Percentiles rank a stretch among this genome's conserved stretches.
These are phyloP conservation scores for Tridacna crocea DNA, from an alignment of 2,888 invertebrate species.

Conservation along the genomic window DNA sequence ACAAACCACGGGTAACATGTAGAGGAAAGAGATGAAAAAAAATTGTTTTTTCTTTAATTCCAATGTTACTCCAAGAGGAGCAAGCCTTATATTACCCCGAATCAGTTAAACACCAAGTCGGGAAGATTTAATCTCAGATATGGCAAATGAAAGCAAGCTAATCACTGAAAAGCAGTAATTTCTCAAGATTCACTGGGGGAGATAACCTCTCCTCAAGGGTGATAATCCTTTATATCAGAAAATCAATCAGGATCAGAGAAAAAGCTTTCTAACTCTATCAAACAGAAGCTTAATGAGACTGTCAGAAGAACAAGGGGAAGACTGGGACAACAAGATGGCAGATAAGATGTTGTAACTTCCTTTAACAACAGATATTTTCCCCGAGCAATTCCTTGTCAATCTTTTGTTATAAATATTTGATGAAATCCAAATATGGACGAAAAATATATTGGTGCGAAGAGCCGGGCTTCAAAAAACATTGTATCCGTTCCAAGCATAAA, in stretches of 20 bases:
- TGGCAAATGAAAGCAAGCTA: conserved; percentile 19
- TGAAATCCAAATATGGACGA: neutral
- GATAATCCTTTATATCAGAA: conserved; percentile 18
- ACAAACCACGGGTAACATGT: no score
- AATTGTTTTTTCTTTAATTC: no score
- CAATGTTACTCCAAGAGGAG: neutral
- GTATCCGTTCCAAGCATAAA: no score
- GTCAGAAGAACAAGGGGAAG: conserved; percentile 18
- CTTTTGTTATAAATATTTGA: neutral
- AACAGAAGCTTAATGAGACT: conserved; percentile 17
- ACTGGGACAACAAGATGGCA: neutral
- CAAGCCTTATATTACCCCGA: conserved; percentile 4
- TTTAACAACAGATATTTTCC: no score
- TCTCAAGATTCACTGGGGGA: conserved; percentile 17
- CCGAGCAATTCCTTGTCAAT: neutral
- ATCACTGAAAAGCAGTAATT: conserved; percentile 20
- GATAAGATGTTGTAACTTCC: conserved; percentile 2
- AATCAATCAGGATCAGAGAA: conserved; percentile 14
- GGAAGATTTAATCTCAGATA: conserved; percentile 28
- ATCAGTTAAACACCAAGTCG: conserved; percentile 24
- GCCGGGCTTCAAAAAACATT: no score
- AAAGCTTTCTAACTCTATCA: conserved; percentile 10
- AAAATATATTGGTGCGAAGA: no score
- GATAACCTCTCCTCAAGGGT: conserved; percentile 21
- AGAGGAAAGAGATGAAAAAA: no score